Base-by-base conservation (phyloP, 1,140 invertebrate species). In the Micrasema longulum region DNA sequence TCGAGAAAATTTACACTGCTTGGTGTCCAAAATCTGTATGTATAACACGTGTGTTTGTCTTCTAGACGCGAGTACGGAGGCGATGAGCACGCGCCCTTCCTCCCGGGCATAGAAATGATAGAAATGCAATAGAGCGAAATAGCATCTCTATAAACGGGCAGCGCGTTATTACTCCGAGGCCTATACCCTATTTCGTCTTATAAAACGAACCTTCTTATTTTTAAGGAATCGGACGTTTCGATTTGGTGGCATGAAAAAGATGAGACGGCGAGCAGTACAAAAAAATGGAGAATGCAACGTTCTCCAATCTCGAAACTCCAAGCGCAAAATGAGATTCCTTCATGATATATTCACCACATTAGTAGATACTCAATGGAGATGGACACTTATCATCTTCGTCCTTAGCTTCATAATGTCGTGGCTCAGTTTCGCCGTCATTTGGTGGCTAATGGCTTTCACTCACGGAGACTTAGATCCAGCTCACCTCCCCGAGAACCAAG, bases 211-310 rank as follows among this genome's bases (percentile, higher is more conserved):
- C 11, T 7, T 5, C 26, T 22, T 10, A 20, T 7, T 12, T 60
- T 60, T 60, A 14, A 60, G 55, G 22, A 60, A 41, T 38, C 55
- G 35, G 10, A 38, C 16, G 6, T 60, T 60, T 36, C 55, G 36
- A 22, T 60, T 60, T 18, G 60, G 60, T 6, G 60, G 22, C 11
- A 14, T 26, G 22, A 16, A 41, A 16, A 64, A 64, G 16, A 35
- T 41, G 9, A 64, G 43, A 47, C 60, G 60, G 23, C 77, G 88
- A 0, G 81, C 90, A 11, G 87, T 91, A 4, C 86, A 87, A 63
- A 91, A 91, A 81, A 88, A 88, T 77, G 90, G 90, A 1, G 88
- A 89, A 52, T 88, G 88, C 31, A 91, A 91, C 76, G 84, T 91
- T 4, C 85, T 76, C 85, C 90, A 81, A 86, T 89, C 69, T 80